These are phyloP conservation scores for Nomada lathburiana DNA, from an alignment of 2,888 invertebrate genomes.

Conservation along the genomic window DNA sequence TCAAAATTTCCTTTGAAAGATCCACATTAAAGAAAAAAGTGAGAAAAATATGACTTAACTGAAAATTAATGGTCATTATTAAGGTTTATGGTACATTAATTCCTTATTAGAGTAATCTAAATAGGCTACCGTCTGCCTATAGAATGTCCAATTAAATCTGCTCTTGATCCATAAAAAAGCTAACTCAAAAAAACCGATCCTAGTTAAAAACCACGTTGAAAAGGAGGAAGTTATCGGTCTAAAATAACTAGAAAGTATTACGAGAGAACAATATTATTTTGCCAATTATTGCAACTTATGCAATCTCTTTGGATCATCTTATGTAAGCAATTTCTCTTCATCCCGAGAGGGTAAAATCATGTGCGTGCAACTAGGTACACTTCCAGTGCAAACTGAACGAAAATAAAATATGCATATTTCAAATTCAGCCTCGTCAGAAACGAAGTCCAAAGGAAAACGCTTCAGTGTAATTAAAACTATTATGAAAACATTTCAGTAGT, in stretches of 20 bases:
- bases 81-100: conserved; percentile 39
- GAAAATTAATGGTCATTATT: conserved; percentile 31
- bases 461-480: no score
- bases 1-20: no score
- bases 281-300: conserved; percentile 24
- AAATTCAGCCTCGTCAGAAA: no score
- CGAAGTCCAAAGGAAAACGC: neutral
- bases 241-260: conserved; percentile 38
- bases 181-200: no score
- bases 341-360: neutral
- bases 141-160: no score
- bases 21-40: no score
- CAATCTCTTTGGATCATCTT: conserved; percentile 16
- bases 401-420: no score
- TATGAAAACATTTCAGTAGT: no score
- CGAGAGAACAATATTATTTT: neutral
- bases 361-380: neutral
- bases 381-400: neutral
- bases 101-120: conserved; percentile 17
- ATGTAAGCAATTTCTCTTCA: conserved; percentile 24
- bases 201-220: no score
- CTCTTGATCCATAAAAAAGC: no score
- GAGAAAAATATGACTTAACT: conserved; percentile 7
- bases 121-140: conserved; percentile 2
- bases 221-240: no score